Evolutionary conservation across 2,797 vertebrate genomes (phyloP).

Genomic region (Moxostoma hubbsi): DNA sequence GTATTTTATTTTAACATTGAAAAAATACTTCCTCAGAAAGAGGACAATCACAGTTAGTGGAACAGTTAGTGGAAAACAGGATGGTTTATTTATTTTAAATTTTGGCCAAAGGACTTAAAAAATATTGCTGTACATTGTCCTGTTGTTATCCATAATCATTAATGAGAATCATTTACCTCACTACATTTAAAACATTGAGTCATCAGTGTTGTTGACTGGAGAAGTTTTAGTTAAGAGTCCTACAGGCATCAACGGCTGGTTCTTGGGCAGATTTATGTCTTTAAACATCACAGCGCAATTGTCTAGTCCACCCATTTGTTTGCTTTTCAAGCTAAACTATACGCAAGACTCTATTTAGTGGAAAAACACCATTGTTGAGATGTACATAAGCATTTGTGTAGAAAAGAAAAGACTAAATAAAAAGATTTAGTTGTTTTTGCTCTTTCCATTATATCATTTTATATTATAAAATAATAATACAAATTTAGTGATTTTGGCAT

Average conservation of each 20-base stretch:
- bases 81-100: too few species aligned
- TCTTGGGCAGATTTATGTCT: background rate
- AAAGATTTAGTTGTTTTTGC: background rate
- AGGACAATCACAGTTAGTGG: too few species aligned
- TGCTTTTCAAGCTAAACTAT: background rate
- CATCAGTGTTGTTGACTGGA: background rate
- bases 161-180: background rate
- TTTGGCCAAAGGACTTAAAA: background rate
- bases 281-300: constrained; percentile 4
- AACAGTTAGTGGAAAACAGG: too few species aligned
- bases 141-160: background rate
- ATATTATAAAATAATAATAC: too few species aligned
- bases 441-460: too few species aligned
- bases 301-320: constrained; percentile 13
- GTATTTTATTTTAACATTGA: too few species aligned
- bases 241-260: background rate
- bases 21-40: too few species aligned
- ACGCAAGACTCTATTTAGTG: background rate
- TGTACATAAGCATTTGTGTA: background rate
- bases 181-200: background rate
- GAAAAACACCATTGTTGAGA: background rate
- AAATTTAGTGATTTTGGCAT: too few species aligned
- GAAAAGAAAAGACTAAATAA: background rate
- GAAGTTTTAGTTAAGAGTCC: background rate
- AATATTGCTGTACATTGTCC: background rate